Evolutionary conservation across 1,140 invertebrate species (phyloP), one percentile per base, ranked within the genome.

Genomic region (Zaprionus inermis): DNA sequence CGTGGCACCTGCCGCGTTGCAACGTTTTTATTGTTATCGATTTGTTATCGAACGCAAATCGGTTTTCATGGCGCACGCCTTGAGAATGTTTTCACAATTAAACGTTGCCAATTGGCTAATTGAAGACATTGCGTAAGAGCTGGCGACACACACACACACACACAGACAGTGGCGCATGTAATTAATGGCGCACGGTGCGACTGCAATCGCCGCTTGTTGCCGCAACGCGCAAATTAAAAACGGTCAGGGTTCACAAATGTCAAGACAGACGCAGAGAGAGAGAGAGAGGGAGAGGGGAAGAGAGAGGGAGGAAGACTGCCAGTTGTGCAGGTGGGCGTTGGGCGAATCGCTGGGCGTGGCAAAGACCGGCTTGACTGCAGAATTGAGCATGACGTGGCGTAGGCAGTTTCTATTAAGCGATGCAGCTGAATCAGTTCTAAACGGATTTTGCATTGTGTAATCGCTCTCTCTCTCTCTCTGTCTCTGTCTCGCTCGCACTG

Each of bases 201-300:
- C 56, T 38, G 66, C 63, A 78, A 34, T 63, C 57, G 77, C 72
- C 54, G 72, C 75, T 36, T 49, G 60, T 63, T 63, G 58, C 30
- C 20, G 71, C 64, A 14, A 32, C 22, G 54, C 64, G 56, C 63
- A 56, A 77, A 75, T 85, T 86, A 79, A 49, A 85, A 85, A 78
- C 68, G 78, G 74, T 76, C 78, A 84, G 72, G 66, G 82, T 88
- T 83, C 79, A 86, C 63, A 72, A 72, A 77, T 79, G 83, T 88
- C 82, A 88, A 68, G 38, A n/a, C 38, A 41, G n/a, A 41, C 38
- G 0, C 7, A 16, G 6, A 16, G n/a, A 44, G 6, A 18, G 38
- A 44, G n/a, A 18, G n/a, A 16, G 2, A 18, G n/a, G 9, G 6
- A 16, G n/a, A 41, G 5, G 3, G n/a, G n/a, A 0, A 16, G n/a